Percentiles rank a stretch among this genome's conserved stretches.
phyloP scores from a whole-genome alignment of 2,888 invertebrate species.

The Acanthosoma haemorrhoidale region DNA sequence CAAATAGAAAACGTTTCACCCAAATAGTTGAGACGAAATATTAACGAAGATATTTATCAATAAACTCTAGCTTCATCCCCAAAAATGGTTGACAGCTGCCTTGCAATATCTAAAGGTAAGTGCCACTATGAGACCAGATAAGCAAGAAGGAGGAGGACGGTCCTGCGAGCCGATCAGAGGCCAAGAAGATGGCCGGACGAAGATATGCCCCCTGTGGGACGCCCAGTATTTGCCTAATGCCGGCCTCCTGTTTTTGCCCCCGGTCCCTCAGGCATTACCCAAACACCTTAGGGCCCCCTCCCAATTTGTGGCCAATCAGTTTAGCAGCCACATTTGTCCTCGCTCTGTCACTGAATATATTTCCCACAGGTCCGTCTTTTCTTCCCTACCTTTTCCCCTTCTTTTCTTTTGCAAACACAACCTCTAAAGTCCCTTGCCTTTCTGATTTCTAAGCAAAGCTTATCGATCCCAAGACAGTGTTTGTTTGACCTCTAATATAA shows the following conservation, averaged over 20 bases:
- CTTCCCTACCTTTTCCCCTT: neutral
- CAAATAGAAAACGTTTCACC: too few species aligned
- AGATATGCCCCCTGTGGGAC: neutral
- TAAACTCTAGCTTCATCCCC: too few species aligned
- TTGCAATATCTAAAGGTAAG: too few species aligned
- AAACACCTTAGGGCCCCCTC: neutral
- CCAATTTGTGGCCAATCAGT: constrained; percentile 33
- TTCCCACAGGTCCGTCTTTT: constrained; percentile 23
- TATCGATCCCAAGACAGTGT: neutral
- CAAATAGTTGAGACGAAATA: too few species aligned
- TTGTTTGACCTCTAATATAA: too few species aligned
- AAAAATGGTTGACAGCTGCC: too few species aligned
- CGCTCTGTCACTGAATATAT: constrained; percentile 22
- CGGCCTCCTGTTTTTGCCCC: constrained; percentile 8
- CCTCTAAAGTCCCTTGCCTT: neutral
- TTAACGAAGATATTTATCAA: too few species aligned
- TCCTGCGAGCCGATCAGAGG: neutral
- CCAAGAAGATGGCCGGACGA: neutral
- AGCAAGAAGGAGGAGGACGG: too few species aligned
- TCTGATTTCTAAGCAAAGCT: neutral
- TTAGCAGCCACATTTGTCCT: constrained; percentile 25
- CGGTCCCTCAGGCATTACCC: neutral
- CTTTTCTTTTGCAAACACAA: neutral
- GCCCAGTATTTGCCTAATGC: constrained; percentile 21
- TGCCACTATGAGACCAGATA: too few species aligned